These are phyloP conservation scores for Nothobranchius kuhntae DNA, from an alignment of 2,113 vertebrate genomes.

Conservation along the genomic window DNA sequence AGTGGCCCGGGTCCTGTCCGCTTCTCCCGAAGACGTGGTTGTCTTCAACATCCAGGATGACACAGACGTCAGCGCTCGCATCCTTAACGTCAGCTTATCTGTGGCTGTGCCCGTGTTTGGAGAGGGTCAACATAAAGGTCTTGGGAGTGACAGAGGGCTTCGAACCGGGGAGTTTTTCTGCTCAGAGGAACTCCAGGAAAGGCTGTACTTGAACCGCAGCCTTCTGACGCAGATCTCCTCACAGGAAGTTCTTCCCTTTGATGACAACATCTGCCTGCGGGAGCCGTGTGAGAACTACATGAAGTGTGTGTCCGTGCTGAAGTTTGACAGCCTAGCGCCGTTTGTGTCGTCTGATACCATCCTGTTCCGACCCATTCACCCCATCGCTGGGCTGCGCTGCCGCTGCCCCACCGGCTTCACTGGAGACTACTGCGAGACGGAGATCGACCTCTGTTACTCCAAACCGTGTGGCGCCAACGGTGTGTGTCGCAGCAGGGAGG, in stretches of 20 bases:
- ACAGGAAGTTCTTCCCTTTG: slow-evolving; percentile 93
- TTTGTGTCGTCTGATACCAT: slow-evolving; percentile 92
- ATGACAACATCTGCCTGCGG: slow-evolving; percentile 95
- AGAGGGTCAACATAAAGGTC: slow-evolving; percentile 32
- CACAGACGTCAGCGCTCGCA: slow-evolving; percentile 86
- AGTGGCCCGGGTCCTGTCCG: slow-evolving; percentile 87
- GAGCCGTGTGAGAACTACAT: slow-evolving; percentile 99
- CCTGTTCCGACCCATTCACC: slow-evolving; percentile 95
- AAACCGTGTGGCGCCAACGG: slow-evolving; percentile 89
- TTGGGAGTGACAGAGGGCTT: slow-evolving; percentile 26
- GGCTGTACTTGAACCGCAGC: slow-evolving; percentile 93
- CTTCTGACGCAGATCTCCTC: slow-evolving; percentile 86
- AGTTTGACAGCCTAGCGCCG: slow-evolving; percentile 94
- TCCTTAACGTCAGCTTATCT: slow-evolving; percentile 95
- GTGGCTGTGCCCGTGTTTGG: slow-evolving; percentile 77
- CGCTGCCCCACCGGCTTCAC: slow-evolving; percentile 93
- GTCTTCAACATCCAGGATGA: slow-evolving; percentile 95
- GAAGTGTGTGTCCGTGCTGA: slow-evolving; percentile 94
- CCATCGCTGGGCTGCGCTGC: slow-evolving; percentile 91
- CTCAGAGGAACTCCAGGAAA: slow-evolving; percentile 94
- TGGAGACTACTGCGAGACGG: slow-evolving; percentile 94
- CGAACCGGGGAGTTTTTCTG: slow-evolving; percentile 80
- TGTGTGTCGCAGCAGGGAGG: slow-evolving; percentile 87
- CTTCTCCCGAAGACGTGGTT: slow-evolving; percentile 85
- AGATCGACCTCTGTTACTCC: slow-evolving; percentile 96